These are phyloP conservation scores for Mylabris sibirica DNA, from an alignment of 2,888 invertebrate species.

Conservation along the genomic window DNA sequence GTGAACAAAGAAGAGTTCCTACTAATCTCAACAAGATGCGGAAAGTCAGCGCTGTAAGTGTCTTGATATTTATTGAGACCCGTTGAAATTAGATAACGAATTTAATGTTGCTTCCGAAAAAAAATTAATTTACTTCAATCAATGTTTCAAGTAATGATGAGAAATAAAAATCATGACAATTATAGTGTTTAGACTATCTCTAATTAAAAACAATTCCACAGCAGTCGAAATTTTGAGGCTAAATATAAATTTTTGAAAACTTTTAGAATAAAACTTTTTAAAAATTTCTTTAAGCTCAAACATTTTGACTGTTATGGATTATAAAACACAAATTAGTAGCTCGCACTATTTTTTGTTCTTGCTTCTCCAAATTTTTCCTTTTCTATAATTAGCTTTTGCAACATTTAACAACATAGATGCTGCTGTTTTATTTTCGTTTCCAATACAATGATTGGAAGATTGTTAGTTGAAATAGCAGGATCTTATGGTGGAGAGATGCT, in stretches of 20 bases:
- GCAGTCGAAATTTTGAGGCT: background rate
- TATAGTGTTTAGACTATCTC: conserved; percentile 60
- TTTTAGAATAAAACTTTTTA: background rate
- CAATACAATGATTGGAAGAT: conserved; percentile 7
- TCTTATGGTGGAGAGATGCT: conserved; percentile 37
- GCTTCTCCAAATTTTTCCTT: conserved; percentile 8
- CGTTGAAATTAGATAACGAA: conserved; percentile 42
- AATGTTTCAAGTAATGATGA: conserved; percentile 30
- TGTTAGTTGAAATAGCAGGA: conserved; percentile 13
- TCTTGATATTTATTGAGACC: conserved; percentile 57
- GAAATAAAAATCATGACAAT: conserved; percentile 62
- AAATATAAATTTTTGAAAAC: background rate
- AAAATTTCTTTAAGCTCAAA: background rate
- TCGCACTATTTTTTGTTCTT: conserved; percentile 13
- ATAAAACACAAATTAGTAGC: background rate
- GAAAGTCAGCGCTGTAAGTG: conserved; percentile 94
- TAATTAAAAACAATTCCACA: background rate
- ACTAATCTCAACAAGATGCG: conserved; percentile 74
- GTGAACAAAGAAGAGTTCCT: conserved; percentile 74
- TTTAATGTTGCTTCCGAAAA: conserved; percentile 44
- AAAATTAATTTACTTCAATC: conserved; percentile 26
- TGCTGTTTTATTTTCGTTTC: background rate
- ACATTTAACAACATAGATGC: background rate
- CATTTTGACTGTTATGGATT: conserved; percentile 7
- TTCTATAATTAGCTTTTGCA: conserved; percentile 1